Base-by-base conservation (phyloP, 1,140 invertebrate genomes). In the Scylla paramamosain region DNA sequence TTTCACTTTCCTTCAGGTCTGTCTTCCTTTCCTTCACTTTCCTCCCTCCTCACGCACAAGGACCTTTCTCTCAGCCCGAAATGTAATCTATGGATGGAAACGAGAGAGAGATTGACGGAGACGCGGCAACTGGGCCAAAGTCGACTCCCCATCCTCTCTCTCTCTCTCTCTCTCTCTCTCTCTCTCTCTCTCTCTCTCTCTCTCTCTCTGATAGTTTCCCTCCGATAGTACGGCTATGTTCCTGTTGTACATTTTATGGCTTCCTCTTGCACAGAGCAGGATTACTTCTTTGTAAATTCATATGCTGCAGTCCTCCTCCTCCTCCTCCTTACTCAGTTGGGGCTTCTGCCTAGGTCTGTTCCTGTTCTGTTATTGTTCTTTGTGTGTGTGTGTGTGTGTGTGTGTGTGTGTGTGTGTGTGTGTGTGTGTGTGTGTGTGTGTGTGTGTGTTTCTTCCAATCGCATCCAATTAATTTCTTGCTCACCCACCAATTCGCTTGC, bases 111-210 rank as follows among this genome's bases (percentile, higher is more conserved):
- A 59, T 20, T n/a, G 67, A 77, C 67, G 67, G 20, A 77, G 67
- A 77, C 6, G 4, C 25, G 25, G 1, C 67, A 77, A 77, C 2
- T n/a, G 20, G 25, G 25, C 67, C 67, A 77, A 59, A 20, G 67
- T 25, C 67, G 20, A 20, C 20, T 7, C 12, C 20, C 20, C n/a
- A 20, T 0, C 25, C 67, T n/a, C n/a, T n/a, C 67, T n/a, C 67
- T 77, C 20, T n/a, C 67, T 77, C 67, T 77, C 67, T 77, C 67
- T 77, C 67, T 77, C 67, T 77, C 67, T 77, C 67, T 77, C 67
- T 77, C 67, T n/a, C n/a, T n/a, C 67, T n/a, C 67, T 77, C 20
- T n/a, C 59, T 67, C 59, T 67, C 59, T 67, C 59, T 67, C 59
- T 67, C 59, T 67, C 59, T 67, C 59, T 67, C 59, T 67, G 48